Evolutionary conservation across 2,888 invertebrate genomes (phyloP), one percentile per base, ranked within the genome.

Genomic region (Tinea semifulvella): DNA sequence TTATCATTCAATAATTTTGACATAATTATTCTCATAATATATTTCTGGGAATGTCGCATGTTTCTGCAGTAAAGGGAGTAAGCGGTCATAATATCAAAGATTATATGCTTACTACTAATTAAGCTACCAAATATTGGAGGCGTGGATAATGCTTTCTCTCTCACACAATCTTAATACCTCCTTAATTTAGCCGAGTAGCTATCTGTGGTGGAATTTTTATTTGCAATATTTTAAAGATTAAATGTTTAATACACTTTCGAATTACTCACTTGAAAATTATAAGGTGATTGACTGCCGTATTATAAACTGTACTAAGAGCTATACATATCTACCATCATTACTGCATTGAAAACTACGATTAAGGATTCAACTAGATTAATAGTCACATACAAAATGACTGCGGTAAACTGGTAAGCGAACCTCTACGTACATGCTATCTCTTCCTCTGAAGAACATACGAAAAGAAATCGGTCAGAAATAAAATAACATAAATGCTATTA

Each of bases 71-170:
- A 65, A 71, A 71, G 79, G 80, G 79, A 80, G 79, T 79, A 76
- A 79, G 80, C 77, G 79, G 79, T 77, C 79, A 75, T 79, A 80
- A 76, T 76, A 67, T 77, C 76, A 69, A 68, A 63, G 63, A 67
- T 67, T 63, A 18, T 65, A 27, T 27, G 48, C 47, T 22, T 47
- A 51, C 47, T 49, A 47, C 49, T 31, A 19, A 17, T 13, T 31
- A 17, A 14, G 40, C 40, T 20, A 22, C 22, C 3, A 40, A 6
- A 13, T 22, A 5, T 22, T 13, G 20, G 40, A 40, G 40, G 22
- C 22, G 40, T 20, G n/a, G 11, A 22, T 22, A 40, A 40, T 13
- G 40, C 40, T 40, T 36, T 22, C 18, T 18, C 18, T 18, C 3
- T 18, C n/a, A 40, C 13, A 40, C 40, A 40, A 22, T 38, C 38